A percentile compares a stretch with the other conserved stretches of the same genome.
These are phyloP conservation scores for Chaetops frenatus DNA, from an alignment of 2,113 vertebrate species.

Conservation along the genomic window DNA sequence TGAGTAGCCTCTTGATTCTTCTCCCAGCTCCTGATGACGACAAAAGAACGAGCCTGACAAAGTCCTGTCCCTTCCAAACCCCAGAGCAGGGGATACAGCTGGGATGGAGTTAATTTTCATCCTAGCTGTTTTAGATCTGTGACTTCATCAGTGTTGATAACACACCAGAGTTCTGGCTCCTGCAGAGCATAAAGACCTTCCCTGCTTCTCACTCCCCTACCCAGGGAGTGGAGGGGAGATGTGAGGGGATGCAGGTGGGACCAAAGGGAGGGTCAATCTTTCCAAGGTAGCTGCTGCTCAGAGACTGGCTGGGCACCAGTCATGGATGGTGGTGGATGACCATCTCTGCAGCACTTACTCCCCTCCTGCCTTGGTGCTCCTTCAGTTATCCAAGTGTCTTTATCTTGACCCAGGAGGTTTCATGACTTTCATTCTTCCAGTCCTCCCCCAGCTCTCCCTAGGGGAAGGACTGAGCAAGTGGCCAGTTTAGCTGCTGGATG, in stretches of 20 bases:
- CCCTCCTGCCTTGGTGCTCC: not conserved
- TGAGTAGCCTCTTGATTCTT: not conserved
- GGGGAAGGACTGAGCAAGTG: not conserved
- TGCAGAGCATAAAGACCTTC: not conserved
- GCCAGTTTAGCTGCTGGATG: not conserved
- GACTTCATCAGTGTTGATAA: not conserved
- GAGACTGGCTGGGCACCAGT: not conserved
- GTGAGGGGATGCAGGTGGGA: not conserved
- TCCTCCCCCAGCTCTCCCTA: not conserved
- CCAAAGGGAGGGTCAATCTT: not conserved
- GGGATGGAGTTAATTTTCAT: not conserved
- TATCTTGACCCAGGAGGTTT: not conserved
- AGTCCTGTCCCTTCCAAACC: not conserved
- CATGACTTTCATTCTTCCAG: not conserved
- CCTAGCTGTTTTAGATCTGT: not conserved
- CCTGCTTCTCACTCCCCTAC: not conserved
- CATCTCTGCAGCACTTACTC: not conserved
- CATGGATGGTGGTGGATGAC: not conserved
- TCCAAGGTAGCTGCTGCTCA: not conserved
- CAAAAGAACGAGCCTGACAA: not conserved
- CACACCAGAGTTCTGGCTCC: not conserved
- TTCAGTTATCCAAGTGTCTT: not conserved
- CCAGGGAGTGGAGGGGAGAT: not conserved
- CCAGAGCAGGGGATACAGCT: rapidly evolving
- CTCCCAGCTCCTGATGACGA: not conserved